phyloP scores from a whole-genome alignment of 2,888 invertebrate genomes.

The Trichogramma dendrolimi region DNA sequence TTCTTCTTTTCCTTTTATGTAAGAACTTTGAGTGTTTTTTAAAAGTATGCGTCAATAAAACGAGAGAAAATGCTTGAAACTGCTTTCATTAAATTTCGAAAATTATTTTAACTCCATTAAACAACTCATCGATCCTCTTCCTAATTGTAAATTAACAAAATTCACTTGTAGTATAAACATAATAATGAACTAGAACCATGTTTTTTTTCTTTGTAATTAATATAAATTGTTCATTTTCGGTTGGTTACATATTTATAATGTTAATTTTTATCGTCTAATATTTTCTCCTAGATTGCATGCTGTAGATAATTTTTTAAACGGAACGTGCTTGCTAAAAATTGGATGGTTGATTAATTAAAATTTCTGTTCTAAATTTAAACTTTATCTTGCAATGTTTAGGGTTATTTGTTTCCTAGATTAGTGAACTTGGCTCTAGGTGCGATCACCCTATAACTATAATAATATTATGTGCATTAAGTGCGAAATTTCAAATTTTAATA shows the following conservation, averaged over 20 bases:
- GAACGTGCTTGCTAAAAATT: too few relatives aligned
- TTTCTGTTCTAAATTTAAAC: not conserved
- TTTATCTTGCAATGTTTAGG: not conserved
- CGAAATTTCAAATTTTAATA: not conserved
- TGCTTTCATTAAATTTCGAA: slow-evolving; percentile 34
- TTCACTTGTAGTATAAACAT: too few relatives aligned
- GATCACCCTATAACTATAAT: not conserved
- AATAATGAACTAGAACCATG: slow-evolving; percentile 11
- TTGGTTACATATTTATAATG: too few relatives aligned
- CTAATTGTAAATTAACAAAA: too few relatives aligned
- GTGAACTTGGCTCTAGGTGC: too few relatives aligned
- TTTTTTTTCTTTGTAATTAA: slow-evolving; percentile 24
- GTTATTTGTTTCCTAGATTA: too few relatives aligned
- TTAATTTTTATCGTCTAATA: too few relatives aligned
- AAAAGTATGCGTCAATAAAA: slow-evolving; percentile 44
- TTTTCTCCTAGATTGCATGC: too few relatives aligned
- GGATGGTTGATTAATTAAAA: too few relatives aligned
- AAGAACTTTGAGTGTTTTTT: slow-evolving; percentile 40
- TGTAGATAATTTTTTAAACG: too few relatives aligned
- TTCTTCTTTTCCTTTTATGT: slow-evolving; percentile 37
- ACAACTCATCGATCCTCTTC: not conserved
- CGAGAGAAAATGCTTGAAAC: slow-evolving; percentile 36
- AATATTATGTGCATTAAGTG: not conserved
- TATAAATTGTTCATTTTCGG: slow-evolving; percentile 3
- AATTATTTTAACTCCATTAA: not conserved